Base-by-base conservation (phyloP, 2,797 vertebrate genomes). In the Melanotaenia boesemani region DNA sequence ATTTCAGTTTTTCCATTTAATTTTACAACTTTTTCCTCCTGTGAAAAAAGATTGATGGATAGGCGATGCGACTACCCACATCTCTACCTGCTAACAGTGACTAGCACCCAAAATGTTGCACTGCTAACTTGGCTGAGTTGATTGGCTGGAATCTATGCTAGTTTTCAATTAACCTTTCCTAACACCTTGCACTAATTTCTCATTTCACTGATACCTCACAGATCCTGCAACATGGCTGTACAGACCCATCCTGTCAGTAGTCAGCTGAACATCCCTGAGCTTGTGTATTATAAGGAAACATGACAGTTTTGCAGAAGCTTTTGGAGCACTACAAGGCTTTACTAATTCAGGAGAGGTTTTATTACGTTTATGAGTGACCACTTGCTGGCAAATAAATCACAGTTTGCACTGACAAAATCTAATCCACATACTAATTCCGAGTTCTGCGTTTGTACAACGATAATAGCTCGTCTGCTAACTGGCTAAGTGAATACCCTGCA, bases 391-490 rank as follows among this genome's bases (percentile, higher is more conserved):
- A 63, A 68, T 81, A 24, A 75, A 68, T 74, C 60, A 73, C 39
- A 44, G 8, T 79, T 75, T 66, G 48, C 20, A 24, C 16, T 56
- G 55, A 39, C 34, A 22, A 13, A 85, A 81, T 61, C n/a, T 55
- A 50, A 54, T 71, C 54, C 28, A 63, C 67, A 68, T 59, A 30
- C 56, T 79, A 56, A 39, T 41, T 39, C 44, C 22, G 2, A 74
- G 41, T 56, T 48, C 24, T 62, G 16, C 60, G 46, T 24, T 46
- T n/a, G 50, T n/a, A 10, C 34, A 58, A 16, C 65, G 46, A 37
- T 39, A 64, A 52, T 65, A 84, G 41, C 36, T 54, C 62, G 32
- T 67, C 60, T 74, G 58, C 63, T 76, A 67, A 78, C 34, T 56
- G 20, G 58, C 63, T 62, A 12, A 66, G 54, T 59, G 62, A 70